A percentile compares a stretch with the other conserved stretches of the same genome.
Conservation (phyloP, 2,888 invertebrate species). For the Diarsia brunnea region DNA sequence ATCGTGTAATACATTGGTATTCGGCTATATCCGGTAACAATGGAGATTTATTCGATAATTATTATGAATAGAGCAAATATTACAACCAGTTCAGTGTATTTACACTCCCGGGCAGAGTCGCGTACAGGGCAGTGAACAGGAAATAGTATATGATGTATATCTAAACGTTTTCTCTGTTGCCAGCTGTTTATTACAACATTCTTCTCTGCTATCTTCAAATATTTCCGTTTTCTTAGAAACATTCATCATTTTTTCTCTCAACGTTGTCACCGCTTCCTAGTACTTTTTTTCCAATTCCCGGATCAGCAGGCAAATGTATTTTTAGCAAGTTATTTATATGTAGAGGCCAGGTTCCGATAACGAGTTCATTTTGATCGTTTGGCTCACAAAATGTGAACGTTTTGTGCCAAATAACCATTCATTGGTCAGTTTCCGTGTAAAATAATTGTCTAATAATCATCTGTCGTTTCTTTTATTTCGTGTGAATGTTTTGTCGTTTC, state of each 20-base stretch:
- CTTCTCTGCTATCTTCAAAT: neutral
- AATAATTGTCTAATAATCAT: constrained; percentile 47
- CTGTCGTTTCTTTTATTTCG: constrained; percentile 22
- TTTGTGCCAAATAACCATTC: constrained; percentile 58
- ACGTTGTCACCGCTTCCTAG: constrained; percentile 40
- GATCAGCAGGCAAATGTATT: constrained; percentile 48
- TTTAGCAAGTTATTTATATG: constrained; percentile 55
- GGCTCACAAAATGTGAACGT: constrained; percentile 35
- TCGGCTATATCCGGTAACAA: neutral
- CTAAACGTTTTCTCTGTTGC: neutral
- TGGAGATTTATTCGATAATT: neutral
- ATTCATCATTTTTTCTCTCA: neutral
- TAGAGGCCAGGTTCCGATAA: constrained; percentile 54
- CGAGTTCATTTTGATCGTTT: constrained; percentile 56
- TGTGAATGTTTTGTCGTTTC: constrained; percentile 19
- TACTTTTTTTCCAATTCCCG: constrained; percentile 31
- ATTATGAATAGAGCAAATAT: no score
- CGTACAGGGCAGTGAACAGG: no score
- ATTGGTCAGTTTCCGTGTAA: constrained; percentile 36
- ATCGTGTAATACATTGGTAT: no score
- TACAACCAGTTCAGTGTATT: no score
- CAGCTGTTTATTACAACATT: neutral
- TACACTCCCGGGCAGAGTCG: no score
- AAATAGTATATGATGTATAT: no score
- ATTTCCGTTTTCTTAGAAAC: neutral